Evolutionary conservation across 2,888 invertebrate genomes (phyloP).

Genomic region (Melieria picta): DNA sequence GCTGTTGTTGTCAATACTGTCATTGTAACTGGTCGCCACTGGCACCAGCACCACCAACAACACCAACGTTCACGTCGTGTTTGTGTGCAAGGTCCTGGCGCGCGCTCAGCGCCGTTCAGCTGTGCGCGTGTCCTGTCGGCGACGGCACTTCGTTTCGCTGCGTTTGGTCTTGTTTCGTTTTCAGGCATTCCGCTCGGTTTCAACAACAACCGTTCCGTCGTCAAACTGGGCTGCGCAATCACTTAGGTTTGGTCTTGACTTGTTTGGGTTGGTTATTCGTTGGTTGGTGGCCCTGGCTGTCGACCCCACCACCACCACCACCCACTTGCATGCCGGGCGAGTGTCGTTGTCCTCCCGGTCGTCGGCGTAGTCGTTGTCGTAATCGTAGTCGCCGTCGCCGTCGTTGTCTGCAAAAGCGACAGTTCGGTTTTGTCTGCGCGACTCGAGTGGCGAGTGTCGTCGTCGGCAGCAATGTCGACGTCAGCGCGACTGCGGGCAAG

Average conservation of each 20-base stretch:
- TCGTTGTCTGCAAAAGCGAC: conserved; percentile 36
- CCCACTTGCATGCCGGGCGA: conserved; percentile 31
- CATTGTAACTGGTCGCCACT: conserved; percentile 25
- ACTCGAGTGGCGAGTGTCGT: conserved; percentile 10
- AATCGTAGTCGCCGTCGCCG: conserved; percentile 17
- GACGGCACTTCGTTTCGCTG: neutral
- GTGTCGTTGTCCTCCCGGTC: conserved; percentile 28
- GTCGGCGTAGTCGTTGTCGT: conserved; percentile 5
- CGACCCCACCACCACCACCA: conserved; percentile 2
- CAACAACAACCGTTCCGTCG: conserved; percentile 2
- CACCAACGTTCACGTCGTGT: no score
- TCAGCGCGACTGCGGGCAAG: conserved; percentile 54
- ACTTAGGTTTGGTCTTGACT: conserved; percentile 58
- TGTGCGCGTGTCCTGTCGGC: neutral
- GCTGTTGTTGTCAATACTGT: conserved; percentile 8
- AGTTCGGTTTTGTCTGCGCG: conserved; percentile 29
- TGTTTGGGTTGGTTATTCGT: conserved; percentile 45
- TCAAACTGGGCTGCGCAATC: conserved; percentile 33
- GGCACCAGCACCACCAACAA: neutral
- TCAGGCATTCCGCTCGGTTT: neutral
- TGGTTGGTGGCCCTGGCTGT: conserved; percentile 25
- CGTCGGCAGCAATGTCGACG: conserved; percentile 3
- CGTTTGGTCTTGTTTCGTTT: conserved; percentile 4
- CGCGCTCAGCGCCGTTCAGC: conserved; percentile 15
- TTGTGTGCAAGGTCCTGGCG: conserved; percentile 25